These are phyloP conservation scores for Colletes collaris DNA, from an alignment of 2,888 invertebrate species.

Conservation along the genomic window DNA sequence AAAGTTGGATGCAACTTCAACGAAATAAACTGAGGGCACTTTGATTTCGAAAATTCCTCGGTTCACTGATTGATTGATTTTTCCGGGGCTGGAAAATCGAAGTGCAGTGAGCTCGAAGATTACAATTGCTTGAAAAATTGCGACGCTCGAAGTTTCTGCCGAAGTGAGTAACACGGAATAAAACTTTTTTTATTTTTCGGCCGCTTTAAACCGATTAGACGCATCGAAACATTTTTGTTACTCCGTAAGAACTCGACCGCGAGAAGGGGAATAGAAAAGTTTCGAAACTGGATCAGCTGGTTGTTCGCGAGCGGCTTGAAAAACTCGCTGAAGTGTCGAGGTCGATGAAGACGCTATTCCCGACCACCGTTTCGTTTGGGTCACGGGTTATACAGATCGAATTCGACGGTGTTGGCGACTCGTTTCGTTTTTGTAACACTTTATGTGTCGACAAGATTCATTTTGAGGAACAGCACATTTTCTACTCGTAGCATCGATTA, in stretches of 20 bases:
- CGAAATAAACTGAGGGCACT: neutral
- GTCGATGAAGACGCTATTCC: conserved; percentile 66
- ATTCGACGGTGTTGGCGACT: conserved; percentile 51
- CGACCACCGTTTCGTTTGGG: conserved; percentile 52
- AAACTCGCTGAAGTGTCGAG: conserved; percentile 68
- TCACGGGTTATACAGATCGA: conserved; percentile 64
- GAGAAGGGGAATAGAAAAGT: conserved; percentile 46
- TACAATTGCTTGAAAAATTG: conserved; percentile 27
- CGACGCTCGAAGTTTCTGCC: conserved; percentile 5
- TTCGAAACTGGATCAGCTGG: conserved; percentile 62
- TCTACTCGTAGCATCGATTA: no score
- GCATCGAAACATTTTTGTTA: conserved; percentile 43
- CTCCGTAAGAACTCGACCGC: conserved; percentile 3
- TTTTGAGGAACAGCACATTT: no score
- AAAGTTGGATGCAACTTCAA: no score
- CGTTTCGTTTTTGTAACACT: no score
- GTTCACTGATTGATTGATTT: neutral
- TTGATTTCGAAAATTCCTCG: neutral
- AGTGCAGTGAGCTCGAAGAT: neutral
- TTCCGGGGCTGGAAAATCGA: neutral
- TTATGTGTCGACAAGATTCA: no score
- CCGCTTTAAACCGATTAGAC: conserved; percentile 52
- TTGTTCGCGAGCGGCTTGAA: conserved; percentile 65
- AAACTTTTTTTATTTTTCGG: conserved; percentile 37
- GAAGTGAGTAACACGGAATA: neutral